Evolutionary conservation across 2,888 invertebrate genomes (phyloP), one percentile per base, ranked within the genome.

Genomic region (Lithophane socia): DNA sequence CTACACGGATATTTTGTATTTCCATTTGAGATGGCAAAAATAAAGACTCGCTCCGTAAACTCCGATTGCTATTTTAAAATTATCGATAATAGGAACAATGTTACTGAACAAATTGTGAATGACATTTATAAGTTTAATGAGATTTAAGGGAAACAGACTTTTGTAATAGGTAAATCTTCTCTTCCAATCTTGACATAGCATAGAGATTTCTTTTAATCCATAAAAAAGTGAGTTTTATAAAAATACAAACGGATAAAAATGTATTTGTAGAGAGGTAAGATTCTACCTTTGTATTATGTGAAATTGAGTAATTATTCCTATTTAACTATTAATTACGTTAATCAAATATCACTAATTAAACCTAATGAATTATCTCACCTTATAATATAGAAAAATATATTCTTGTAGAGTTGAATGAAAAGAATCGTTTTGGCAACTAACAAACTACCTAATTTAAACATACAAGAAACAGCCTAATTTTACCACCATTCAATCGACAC

Each of bases 1-100:
- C 18, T 64, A 75, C 69, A 70, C 66, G 21, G 64, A 68, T 64
- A 72, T 69, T 69, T 60, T 18, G 49, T 21, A 24, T 54, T 21
- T 64, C 21, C 37, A 58, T 47, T 47, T 37, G 12, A 5, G 8
- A 1, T 10, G 10, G 7, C 44, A 69, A 44, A 66, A 70, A 65
- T 61, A 80, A 18, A 10, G 24, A 18, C 10, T 16, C 0, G 1
- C 4, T 0, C 16, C 10, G 3, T n/a, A 10, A 18, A 29, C 13
- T 18, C 10, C 1, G n/a, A 52, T 65, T 9, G 29, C 18, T 66
- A 29, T 60, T 75, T 49, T 60, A 49, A 60, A 66, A n/a, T 44
- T 13, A n/a, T 37, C 18, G 13, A 21, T 24, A 8, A 0, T 9
- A 13, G 21, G 18, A 21, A 70, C 21, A 21, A 10, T 8, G 16